A percentile compares a stretch with the other conserved stretches of the same genome.
Conservation (phyloP, 2,888 invertebrate species). For the Tinea trinotella region DNA sequence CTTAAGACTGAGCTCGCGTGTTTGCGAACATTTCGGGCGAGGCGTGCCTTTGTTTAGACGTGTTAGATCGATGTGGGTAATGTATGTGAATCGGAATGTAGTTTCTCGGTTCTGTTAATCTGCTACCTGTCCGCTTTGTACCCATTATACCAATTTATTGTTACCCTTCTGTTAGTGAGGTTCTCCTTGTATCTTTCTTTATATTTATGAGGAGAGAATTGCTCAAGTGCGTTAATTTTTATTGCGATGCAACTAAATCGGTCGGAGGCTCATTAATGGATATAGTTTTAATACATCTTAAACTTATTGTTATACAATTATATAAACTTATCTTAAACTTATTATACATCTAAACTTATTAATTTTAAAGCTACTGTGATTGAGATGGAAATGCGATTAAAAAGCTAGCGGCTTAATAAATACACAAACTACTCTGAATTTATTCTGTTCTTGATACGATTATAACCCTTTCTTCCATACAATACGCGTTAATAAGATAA, state of each 20-base stretch:
- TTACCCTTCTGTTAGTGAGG: constrained; percentile 27
- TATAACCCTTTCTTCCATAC: too few species aligned
- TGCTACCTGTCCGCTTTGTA: constrained; percentile 67
- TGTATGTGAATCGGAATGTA: constrained; percentile 63
- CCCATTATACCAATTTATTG: constrained; percentile 66
- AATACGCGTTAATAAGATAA: too few species aligned
- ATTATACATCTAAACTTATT: too few species aligned
- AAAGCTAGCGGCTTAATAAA: too few species aligned
- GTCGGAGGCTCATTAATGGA: background rate
- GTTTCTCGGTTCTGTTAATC: constrained; percentile 52
- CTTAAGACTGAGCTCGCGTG: constrained; percentile 58
- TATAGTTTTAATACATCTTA: too few species aligned
- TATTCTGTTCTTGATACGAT: too few species aligned
- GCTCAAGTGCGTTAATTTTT: background rate
- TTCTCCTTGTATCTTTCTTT: constrained; percentile 3
- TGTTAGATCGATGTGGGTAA: constrained; percentile 66
- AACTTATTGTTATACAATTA: too few species aligned
- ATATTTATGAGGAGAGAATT: constrained; percentile 10
- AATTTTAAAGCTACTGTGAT: too few species aligned
- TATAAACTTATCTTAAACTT: too few species aligned
- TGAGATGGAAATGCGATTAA: too few species aligned
- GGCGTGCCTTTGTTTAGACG: constrained; percentile 52
- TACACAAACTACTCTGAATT: too few species aligned
- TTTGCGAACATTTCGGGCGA: constrained; percentile 41
- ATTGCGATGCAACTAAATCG: background rate